A percentile compares a stretch with the other conserved stretches of the same genome.
phyloP scores from a whole-genome alignment of 2,113 vertebrate species.

The Propithecus coquereli region DNA sequence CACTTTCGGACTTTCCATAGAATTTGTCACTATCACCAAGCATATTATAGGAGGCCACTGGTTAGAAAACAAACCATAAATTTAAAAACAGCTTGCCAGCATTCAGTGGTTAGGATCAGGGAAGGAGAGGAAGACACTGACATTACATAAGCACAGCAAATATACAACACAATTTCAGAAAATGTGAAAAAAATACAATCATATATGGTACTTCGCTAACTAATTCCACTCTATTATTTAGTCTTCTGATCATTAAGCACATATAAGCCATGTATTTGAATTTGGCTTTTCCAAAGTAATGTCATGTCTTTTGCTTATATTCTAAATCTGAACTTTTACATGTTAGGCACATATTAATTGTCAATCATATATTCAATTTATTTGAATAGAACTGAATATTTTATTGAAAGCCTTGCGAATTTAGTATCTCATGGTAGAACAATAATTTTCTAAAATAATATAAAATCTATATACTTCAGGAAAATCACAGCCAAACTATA shows the following conservation, averaged over 20 bases:
- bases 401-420: not conserved
- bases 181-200: not conserved
- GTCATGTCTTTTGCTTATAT: not conserved
- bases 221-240: not conserved
- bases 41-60: not conserved
- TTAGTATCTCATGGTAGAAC: not conserved
- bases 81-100: not conserved
- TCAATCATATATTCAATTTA: not conserved
- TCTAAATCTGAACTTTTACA: not conserved
- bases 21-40: not conserved
- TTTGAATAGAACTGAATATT: not conserved
- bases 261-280: not conserved
- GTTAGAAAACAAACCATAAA: not conserved
- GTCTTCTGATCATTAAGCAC: not conserved
- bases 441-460: not conserved
- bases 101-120: not conserved
- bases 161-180: not conserved
- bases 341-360: not conserved
- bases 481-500: not conserved
- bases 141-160: not conserved
- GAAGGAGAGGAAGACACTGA: not conserved
- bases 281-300: not conserved
- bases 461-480: conserved; percentile 17
- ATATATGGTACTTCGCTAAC: not conserved
- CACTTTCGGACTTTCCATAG: not conserved